Evolutionary conservation across 2,797 vertebrate genomes (phyloP), one percentile per base, ranked within the genome.

Genomic region (Podarcis siculus): DNA sequence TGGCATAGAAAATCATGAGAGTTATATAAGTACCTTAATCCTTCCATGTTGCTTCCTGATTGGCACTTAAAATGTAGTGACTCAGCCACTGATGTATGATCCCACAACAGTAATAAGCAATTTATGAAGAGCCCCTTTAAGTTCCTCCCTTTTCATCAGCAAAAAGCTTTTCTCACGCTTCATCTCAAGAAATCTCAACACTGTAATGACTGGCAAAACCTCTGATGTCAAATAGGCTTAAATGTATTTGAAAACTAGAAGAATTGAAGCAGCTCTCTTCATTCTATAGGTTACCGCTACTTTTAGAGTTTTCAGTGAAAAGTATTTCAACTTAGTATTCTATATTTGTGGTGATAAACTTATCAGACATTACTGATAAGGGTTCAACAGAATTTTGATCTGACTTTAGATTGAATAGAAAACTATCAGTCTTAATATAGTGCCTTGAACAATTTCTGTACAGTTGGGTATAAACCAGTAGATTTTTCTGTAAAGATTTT

Each of bases 101-200:
- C 30, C 61, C n/a, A 32, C 27, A 8, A 49, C n/a, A 17, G 8
- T 69, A 67, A 69, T 66, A 76, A 78, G 75, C 8, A 32, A 67
- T 78, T 86, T 66, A 86, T 32, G 75, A 78, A 86, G 27, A 67
- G 19, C 19, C 23, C 30, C 39, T 79, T 86, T 32, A 85, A 67
- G 23, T 90, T 66, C 66, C 69, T 0, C 0, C 91, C 87, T 81
- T 71, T 83, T 89, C 77, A 76, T 64, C 86, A 92, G 37, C 72
- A 89, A 32, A 94, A 95, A 67, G 45, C 89, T 87, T 94, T 94
- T 94, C 35, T 93, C 73, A 87, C 83, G 49, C 87, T 55, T 49
- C 64, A 76, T 84, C 92, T 95, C 90, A 93, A 89, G 49, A 58
- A 83, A 27, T 76, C 39, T 89, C 87, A 91, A 75, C 0, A 0